Evolutionary conservation across 1,140 invertebrate genomes (phyloP), one percentile per base, ranked within the genome.

Genomic region (Zophobas atratus): DNA sequence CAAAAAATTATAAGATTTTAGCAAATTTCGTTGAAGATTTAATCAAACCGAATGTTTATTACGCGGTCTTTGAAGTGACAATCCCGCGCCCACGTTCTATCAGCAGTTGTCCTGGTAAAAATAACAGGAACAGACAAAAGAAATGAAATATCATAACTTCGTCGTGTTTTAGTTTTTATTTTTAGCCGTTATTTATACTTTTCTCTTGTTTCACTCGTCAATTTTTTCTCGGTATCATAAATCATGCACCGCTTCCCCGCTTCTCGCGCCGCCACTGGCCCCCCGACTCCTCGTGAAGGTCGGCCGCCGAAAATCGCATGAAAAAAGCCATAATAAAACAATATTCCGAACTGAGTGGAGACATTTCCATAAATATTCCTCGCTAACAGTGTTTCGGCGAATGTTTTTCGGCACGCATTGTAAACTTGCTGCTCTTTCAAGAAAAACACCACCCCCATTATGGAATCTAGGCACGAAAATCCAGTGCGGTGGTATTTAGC

Each of bases 331-430:
- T 77, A 77, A 77, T 57, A 41, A 56, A 75, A 74, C 46, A 76
- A 76, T 70, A 76, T 48, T 76, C 39, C 33, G 39, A n/a, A 32
- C 35, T 41, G 20, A 39, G 71, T 73, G 71, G 70, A 79, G 63
- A 53, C 34, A 79, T 79, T 79, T 79, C 78, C 78, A 79, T 79
- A 79, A 63, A 79, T 76, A 73, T 79, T 53, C 56, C 60, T 55
- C 56, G 41, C 46, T 48, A 35, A 8, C 39, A 70, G 43, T 75
- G 48, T 67, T 71, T 75, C 57, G 51, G 32, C 56, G 72, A 79
- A 79, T 79, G 78, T 79, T 34, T 79, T 76, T 71, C 70, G 55
- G 63, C 78, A 79, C 78, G 78, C 78, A 79, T 43, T 34, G 43
- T 72, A 32, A n/a, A 70, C 35, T 41, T 41, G 41, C 67, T 60